Base-by-base conservation (phyloP, 1,140 invertebrate species). In the Venturia canescens region DNA sequence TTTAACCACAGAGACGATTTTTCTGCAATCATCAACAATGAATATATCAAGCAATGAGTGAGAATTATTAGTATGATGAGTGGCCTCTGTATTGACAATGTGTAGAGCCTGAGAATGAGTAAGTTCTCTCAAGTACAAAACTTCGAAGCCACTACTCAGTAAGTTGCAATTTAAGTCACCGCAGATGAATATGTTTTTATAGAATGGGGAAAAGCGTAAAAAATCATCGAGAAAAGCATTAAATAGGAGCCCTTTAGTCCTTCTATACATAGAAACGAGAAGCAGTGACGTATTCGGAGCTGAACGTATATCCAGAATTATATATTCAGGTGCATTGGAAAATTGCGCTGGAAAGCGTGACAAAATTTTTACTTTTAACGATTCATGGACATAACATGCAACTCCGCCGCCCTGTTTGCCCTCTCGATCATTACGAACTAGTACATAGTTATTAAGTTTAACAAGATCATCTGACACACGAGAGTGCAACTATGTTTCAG, bases 281-380 rank as follows among this genome's bases (percentile, higher is more conserved):
- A 76, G 18, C 4, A 76, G 23, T 15, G 53, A 11, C 0, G 38
- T 44, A 44, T 44, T 9, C 7, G 11, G 1, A 9, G 11, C 16
- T 3, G 63, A 4, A 13, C 60, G 60, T 2, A 66, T 27, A 13
- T 66, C 13, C 0, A 66, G 26, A 26, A 66, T 66, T 0, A 66
- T 66, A 18, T 26, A 66, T 66, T 66, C 60, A 29, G 60, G 60
- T 11, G 70, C 70, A 50, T 72, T 72, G 13, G 70, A 72, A 16
- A 72, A 72, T 50, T n/a, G 3, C 21, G n/a, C 3, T 4, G 48
- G 74, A 0, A 48, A 76, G 29, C 18, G 5, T 18, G 48, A 3
- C 0, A 57, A 31, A 6, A 76, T 31, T 31, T 76, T 23, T n/a
- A 60, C 74, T 16, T 57, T 23, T 11, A 53, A 23, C 57, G 74